Evolutionary conservation across 2,113 vertebrate genomes (phyloP).

Genomic region (Tursiops truncatus): DNA sequence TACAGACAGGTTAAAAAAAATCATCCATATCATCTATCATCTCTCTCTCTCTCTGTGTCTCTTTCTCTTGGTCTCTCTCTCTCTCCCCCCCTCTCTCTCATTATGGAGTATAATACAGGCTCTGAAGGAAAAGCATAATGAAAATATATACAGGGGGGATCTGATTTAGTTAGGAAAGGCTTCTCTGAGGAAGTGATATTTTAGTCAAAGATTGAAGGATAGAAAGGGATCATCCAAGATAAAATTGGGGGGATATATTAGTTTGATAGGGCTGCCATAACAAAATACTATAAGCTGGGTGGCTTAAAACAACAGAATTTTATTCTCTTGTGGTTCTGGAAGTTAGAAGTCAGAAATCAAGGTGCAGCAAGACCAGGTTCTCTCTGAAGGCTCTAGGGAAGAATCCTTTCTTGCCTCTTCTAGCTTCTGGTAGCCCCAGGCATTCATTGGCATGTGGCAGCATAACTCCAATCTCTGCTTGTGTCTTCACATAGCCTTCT

Average conservation of each 20-base stretch:
- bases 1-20: not conserved
- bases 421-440: not conserved
- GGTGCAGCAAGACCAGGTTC: not conserved
- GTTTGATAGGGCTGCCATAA: not conserved
- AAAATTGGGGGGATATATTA: not conserved
- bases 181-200: not conserved
- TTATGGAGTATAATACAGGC: not conserved
- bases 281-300: not conserved
- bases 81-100: not conserved
- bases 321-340: not conserved
- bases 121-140: not conserved
- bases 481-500: not conserved
- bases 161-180: conserved; percentile 6
- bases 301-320: not conserved
- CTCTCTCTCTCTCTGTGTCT: not conserved
- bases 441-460: not conserved
- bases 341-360: not conserved
- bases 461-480: not conserved
- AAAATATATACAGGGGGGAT: not conserved
- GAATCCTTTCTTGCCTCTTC: not conserved
- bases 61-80: not conserved
- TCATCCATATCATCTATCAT: not conserved
- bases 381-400: not conserved
- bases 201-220: not conserved
- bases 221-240: not conserved